These are phyloP conservation scores for Ypsolopha sequella DNA, from an alignment of 2,888 invertebrate genomes.

Conservation along the genomic window DNA sequence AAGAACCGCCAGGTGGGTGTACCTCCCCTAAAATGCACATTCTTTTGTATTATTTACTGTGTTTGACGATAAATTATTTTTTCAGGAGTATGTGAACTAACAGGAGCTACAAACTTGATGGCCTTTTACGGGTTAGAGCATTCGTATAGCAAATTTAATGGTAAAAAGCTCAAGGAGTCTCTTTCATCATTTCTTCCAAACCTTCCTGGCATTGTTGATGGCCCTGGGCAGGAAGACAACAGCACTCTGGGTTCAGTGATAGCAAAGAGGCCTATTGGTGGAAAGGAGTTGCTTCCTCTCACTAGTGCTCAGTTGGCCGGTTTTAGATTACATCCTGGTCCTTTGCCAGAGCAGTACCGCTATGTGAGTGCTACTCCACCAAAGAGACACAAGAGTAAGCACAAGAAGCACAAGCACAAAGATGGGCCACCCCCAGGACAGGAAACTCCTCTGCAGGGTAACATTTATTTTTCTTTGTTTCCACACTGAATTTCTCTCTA, in stretches of 20 bases:
- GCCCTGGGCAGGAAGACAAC: constrained; percentile 86
- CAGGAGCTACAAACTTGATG: constrained; percentile 97
- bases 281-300: constrained; percentile 85
- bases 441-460: constrained; percentile 80
- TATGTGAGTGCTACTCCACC: constrained; percentile 92
- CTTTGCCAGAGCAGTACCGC: constrained; percentile 95
- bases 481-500: not conserved
- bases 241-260: constrained; percentile 94
- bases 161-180: constrained; percentile 95
- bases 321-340: constrained; percentile 95
- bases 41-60: not conserved
- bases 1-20: constrained; percentile 88
- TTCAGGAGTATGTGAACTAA: constrained; percentile 89
- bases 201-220: constrained; percentile 94
- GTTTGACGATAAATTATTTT: not conserved
- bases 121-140: constrained; percentile 96
- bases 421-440: constrained; percentile 84
- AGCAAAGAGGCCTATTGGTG: constrained; percentile 94
- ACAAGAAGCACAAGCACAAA: constrained; percentile 95
- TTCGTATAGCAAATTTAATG: constrained; percentile 97
- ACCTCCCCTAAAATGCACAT: not conserved
- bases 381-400: constrained; percentile 95
- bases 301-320: constrained; percentile 92
- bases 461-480: constrained; percentile 13
- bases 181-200: constrained; percentile 95